Evolutionary conservation across 2,888 invertebrate species (phyloP), one percentile per base, ranked within the genome.

Genomic region (Caenorhabditis doughertyi): DNA sequence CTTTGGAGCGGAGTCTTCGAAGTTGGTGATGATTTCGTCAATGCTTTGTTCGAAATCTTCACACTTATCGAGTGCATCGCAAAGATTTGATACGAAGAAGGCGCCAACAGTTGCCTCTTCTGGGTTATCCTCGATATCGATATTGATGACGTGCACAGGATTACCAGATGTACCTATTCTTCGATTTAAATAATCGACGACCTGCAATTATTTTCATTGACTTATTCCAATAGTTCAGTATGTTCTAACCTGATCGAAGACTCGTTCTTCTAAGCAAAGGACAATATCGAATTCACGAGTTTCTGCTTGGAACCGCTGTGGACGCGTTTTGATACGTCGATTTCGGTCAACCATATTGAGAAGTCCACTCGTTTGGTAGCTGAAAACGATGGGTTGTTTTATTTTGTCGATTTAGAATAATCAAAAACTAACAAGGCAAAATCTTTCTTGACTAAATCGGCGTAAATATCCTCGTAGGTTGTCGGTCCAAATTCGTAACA

Each of bases 81-180:
- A 96, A 93, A 99, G 94, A 93, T 99, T 98, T 93, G 96, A 96
- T 87, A 99, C 97, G 89, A 98, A 94, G 93, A 98, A 98, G 42
- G 99, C 98, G 86, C 99, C 99, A 91, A 99, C 95, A 3, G 98
- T 97, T 0, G 99, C 99, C 93, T 99, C 99, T 92, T 99, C 99
- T 87, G 98, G 97, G 93, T 99, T 99, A 93, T 99, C 99, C 92
- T 97, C 97, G 89, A 99, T 97, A 92, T 99, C 99, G 88, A 99
- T 95, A 92, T 99, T 99, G 73, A 99, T 95, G 53, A 99, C 95
- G 93, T 99, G 99, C 2, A 96, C 97, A 7, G 96, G 95, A 70
- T 96, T 95, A 8, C 91, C 89, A 5, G 96, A 96, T 88, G 95
- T 94, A 64, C 95, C 94, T 71, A 95, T 94, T 90, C 95, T 94